Percentiles rank a stretch among this genome's conserved stretches.
phyloP scores from a whole-genome alignment of 2,797 vertebrate species.

The Pelobates cultripes region DNA sequence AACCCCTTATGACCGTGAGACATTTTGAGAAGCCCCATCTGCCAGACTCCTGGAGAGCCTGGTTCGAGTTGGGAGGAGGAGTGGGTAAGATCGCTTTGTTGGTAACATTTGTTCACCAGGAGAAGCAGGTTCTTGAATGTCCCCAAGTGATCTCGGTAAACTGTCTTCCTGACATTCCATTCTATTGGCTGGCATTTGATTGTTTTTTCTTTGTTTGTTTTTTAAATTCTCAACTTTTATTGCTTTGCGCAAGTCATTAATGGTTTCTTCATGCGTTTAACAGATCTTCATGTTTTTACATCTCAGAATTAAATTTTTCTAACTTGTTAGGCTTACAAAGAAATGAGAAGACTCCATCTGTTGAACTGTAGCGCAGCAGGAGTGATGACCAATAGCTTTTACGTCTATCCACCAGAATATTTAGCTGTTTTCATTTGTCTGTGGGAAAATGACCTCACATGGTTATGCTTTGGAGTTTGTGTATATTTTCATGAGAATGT shows the following conservation, averaged over 20 bases:
- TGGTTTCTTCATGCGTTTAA: slow-evolving; percentile 34
- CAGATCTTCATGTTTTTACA: slow-evolving; percentile 30
- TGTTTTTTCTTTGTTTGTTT: not conserved
- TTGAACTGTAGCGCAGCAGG: slow-evolving; percentile 17
- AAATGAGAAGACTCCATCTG: slow-evolving; percentile 26
- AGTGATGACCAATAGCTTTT: slow-evolving; percentile 24
- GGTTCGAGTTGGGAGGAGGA: slow-evolving; percentile 47
- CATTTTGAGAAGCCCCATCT: slow-evolving; percentile 54
- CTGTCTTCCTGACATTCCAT: slow-evolving; percentile 26
- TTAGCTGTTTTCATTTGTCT: slow-evolving; percentile 19
- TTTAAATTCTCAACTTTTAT: slow-evolving; percentile 40
- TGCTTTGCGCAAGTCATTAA: slow-evolving; percentile 25
- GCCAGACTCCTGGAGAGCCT: slow-evolving; percentile 52
- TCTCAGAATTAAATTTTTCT: slow-evolving; percentile 32
- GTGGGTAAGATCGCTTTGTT: slow-evolving; percentile 46
- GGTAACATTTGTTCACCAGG: slow-evolving; percentile 54
- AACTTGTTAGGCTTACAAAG: slow-evolving; percentile 30
- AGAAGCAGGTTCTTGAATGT: slow-evolving; percentile 46
- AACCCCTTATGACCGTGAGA: slow-evolving; percentile 52
- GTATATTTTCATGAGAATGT: not conserved
- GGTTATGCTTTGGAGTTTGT: not conserved
- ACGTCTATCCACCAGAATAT: slow-evolving; percentile 4
- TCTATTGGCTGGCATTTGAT: slow-evolving; percentile 32
- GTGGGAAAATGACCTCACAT: not conserved
- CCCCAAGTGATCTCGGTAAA: slow-evolving; percentile 51